Conservation (phyloP, 2,113 vertebrate species). For the Benitochromis conjunctus region DNA sequence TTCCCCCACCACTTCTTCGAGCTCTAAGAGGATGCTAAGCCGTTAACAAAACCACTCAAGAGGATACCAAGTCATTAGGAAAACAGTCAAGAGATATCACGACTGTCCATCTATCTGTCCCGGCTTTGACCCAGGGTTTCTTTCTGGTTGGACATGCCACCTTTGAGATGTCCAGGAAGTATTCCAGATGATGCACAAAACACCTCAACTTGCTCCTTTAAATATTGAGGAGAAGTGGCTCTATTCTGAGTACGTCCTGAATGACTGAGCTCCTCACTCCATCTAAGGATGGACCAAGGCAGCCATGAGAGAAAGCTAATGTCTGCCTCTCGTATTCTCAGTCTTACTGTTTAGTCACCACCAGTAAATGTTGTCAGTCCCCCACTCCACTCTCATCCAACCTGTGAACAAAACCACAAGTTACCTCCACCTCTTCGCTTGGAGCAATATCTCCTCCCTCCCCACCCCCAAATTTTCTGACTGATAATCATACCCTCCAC, state of each 20-base stretch:
- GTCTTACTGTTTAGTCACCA: background rate
- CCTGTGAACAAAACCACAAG: background rate
- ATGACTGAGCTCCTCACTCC: background rate
- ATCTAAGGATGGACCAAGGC: background rate
- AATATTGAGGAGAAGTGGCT: background rate
- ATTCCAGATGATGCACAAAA: background rate
- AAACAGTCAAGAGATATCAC: background rate
- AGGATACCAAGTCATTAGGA: rapidly evolving
- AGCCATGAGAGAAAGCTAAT: background rate
- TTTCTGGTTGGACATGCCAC: background rate
- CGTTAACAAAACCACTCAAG: no score
- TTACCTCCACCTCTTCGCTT: background rate
- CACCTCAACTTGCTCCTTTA: background rate
- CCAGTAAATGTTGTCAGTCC: background rate
- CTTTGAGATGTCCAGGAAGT: background rate
- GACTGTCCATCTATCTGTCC: background rate
- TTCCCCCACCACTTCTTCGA: background rate
- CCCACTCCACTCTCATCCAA: background rate
- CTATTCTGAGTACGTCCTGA: background rate
- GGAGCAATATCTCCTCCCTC: background rate
- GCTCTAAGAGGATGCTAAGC: background rate
- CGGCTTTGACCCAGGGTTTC: background rate
- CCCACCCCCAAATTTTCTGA: background rate
- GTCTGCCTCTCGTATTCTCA: background rate
- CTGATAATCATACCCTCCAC: rapidly evolving